Evolutionary conservation across 2,888 invertebrate genomes (phyloP).

Genomic region (Globia sparganii): DNA sequence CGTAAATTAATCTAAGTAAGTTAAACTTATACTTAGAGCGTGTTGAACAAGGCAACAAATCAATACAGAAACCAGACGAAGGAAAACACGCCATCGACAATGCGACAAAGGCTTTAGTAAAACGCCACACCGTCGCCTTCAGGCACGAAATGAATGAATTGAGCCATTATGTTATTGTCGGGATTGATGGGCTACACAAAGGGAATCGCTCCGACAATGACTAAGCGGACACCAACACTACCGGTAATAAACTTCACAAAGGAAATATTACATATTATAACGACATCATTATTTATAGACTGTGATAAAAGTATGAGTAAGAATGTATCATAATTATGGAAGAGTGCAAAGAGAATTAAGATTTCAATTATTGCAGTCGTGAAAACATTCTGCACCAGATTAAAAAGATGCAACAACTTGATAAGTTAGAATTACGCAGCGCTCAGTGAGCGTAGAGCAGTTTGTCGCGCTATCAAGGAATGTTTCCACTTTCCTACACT

Average conservation of each 20-base stretch:
- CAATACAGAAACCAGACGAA: conserved; percentile 67
- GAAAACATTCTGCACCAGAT: conserved; percentile 62
- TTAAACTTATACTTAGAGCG: conserved; percentile 45
- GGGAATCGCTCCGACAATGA: conserved; percentile 76
- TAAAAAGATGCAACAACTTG: conserved; percentile 62
- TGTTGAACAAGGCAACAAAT: conserved; percentile 67
- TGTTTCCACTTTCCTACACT: conserved; percentile 87
- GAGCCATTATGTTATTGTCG: conserved; percentile 77
- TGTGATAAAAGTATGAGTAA: conserved; percentile 19
- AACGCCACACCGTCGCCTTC: conserved; percentile 68
- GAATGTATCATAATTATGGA: conserved; percentile 10
- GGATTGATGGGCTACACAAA: conserved; percentile 76
- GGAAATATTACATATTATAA: conserved; percentile 61
- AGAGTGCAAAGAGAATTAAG: conserved; percentile 12
- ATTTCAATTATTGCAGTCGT: conserved; percentile 40
- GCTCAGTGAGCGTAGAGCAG: conserved; percentile 73
- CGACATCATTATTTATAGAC: conserved; percentile 32
- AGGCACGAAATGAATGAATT: conserved; percentile 73
- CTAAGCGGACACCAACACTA: conserved; percentile 75
- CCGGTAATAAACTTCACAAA: conserved; percentile 73
- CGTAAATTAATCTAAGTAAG: conserved; percentile 61
- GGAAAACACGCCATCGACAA: conserved; percentile 68
- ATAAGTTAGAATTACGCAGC: conserved; percentile 70
- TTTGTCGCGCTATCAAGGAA: conserved; percentile 80
- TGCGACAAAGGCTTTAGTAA: conserved; percentile 72